Base-by-base conservation (phyloP, 2,797 vertebrate species). In the Clarias pachynema region DNA sequence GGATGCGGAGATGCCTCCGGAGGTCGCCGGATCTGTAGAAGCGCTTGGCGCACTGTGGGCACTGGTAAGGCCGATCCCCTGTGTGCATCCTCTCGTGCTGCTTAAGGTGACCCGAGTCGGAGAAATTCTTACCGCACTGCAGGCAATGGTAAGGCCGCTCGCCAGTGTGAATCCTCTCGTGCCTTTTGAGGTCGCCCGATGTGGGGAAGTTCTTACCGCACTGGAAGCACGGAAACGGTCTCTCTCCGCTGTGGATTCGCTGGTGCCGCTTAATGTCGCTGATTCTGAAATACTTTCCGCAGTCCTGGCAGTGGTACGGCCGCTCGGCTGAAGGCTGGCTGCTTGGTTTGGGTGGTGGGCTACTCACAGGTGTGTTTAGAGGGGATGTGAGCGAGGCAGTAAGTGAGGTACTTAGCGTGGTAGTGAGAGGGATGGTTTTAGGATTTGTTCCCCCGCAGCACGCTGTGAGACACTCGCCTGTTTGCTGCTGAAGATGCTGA, bases 51-150 rank as follows among this genome's bases (percentile, higher is more conserved):
- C 89, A 89, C 82, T 88, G 87, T 0, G 87, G 80, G 26, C 89
- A 89, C 84, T 88, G 89, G 79, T 88, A 89, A 5, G 89, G 89
- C 63, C 89, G 56, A 29, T 88, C 89, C 0, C 89, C 89, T 1
- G 87, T 88, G 82, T 89, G 89, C 89, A 89, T 89, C 59, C 89
- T 89, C 10, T 89, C 87, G 89, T 89, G 89, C 75, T 89, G 89
- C 75, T 88, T 88, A 1, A 89, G 84, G 49, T 89, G 89, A 2
- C 89, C 87, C 0, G 89, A 88, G 26, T 89, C 89, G 0, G 89
- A 88, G 84, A 89, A 89, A 44, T 87, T 88, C 82, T 88, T 88
- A 34, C 87, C 89, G 37, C 89, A 89, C 86, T 88, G 87, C 12
- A 88, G 86, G 24, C 89, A 89, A 84, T 87, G 84, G 29, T 62